These are phyloP conservation scores for Henricia sp. DNA, from an alignment of 53 echinoderm and acorn worm genomes.

Conservation along the genomic window DNA sequence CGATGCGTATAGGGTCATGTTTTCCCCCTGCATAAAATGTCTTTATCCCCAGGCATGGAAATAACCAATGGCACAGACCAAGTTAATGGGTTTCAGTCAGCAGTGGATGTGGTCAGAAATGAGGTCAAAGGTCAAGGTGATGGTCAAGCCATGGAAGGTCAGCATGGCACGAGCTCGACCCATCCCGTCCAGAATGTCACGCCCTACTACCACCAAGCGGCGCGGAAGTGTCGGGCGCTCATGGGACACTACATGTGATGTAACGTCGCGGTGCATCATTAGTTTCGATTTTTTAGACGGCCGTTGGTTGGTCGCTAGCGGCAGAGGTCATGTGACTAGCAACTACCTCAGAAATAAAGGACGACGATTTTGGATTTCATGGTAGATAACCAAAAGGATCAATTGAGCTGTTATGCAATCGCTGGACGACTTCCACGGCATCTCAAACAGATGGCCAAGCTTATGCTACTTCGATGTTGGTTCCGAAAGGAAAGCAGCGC, in stretches of 20 bases:
- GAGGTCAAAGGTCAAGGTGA: background rate
- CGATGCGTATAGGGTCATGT: too few relatives aligned
- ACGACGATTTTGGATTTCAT: too few relatives aligned
- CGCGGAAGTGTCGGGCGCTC: slow-evolving; percentile 38
- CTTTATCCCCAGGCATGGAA: slow-evolving; percentile 52
- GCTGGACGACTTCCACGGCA: too few relatives aligned
- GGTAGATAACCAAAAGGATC: too few relatives aligned
- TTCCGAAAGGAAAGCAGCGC: too few relatives aligned
- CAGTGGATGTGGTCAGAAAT: slow-evolving; percentile 4
- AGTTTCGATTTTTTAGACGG: background rate
- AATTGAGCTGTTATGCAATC: too few relatives aligned
- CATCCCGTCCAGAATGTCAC: slow-evolving; percentile 1
- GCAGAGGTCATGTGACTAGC: background rate
- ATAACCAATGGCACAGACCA: slow-evolving; percentile 13
- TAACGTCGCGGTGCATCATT: background rate
- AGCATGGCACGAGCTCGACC: too few relatives aligned
- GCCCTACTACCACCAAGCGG: slow-evolving; percentile 9
- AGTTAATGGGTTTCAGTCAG: slow-evolving; percentile 9
- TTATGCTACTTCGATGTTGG: too few relatives aligned
- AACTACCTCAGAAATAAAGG: too few relatives aligned
- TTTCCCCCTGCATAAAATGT: too few relatives aligned
- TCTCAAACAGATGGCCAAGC: too few relatives aligned
- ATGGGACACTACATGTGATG: slow-evolving; percentile 44
- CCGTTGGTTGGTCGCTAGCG: background rate
- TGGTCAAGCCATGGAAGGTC: slow-evolving; percentile 18